These are phyloP conservation scores for Toxotes jaculatrix DNA, from an alignment of 2,113 vertebrate genomes.

Conservation along the genomic window DNA sequence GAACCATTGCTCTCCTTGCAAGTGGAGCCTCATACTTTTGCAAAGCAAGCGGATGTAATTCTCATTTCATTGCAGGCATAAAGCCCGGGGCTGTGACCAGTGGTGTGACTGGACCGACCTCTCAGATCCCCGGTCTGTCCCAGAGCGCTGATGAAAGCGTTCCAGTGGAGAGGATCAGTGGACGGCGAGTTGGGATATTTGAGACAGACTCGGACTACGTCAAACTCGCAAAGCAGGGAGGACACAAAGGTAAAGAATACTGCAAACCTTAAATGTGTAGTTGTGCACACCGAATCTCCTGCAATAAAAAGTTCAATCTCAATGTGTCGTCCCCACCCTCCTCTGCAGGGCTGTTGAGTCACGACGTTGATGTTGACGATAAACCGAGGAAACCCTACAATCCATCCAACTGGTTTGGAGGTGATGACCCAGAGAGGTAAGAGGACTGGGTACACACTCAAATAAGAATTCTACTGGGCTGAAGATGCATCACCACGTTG, in stretches of 20 bases:
- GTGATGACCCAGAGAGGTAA: constrained; percentile 65
- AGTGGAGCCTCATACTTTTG: neutral
- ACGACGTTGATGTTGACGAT: constrained; percentile 65
- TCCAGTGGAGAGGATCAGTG: constrained; percentile 74
- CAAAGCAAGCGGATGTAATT: neutral
- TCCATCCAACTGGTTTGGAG: constrained; percentile 74
- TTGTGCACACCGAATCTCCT: neutral
- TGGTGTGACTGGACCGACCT: constrained; percentile 74
- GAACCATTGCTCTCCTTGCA: neutral
- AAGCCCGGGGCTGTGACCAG: constrained; percentile 58
- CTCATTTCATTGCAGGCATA: constrained; percentile 69
- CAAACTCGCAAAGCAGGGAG: constrained; percentile 86
- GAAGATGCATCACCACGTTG: too few species aligned
- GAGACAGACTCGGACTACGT: constrained; percentile 84
- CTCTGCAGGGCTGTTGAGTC: constrained; percentile 81
- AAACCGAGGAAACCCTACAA: constrained; percentile 44
- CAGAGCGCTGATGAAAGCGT: constrained; percentile 62
- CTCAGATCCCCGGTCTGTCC: constrained; percentile 86
- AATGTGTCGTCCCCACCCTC: too few species aligned
- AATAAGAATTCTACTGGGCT: neutral
- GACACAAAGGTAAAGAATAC: constrained; percentile 80
- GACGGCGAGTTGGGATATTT: constrained; percentile 84
- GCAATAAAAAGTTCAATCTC: neutral
- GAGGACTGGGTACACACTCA: neutral
- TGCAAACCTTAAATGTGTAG: too few species aligned